Evolutionary conservation across 2,113 vertebrate species (phyloP).

Genomic region (Arvicanthis niloticus): DNA sequence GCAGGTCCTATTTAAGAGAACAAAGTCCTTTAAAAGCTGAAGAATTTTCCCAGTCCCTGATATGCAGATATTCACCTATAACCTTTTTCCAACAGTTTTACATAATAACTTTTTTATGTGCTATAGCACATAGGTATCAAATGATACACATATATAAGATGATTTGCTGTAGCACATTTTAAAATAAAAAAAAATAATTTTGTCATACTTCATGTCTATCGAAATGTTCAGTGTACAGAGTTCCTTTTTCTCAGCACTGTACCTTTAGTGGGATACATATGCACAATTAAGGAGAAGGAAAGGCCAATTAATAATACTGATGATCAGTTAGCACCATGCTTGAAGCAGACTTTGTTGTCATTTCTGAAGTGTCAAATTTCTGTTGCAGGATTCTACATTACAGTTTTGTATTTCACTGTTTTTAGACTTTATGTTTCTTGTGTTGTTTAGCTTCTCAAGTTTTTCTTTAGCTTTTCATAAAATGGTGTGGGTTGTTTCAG

Average conservation of each 20-base stretch:
- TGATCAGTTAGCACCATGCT: neutral
- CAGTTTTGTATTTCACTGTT: neutral
- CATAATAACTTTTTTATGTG: neutral
- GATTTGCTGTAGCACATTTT: neutral
- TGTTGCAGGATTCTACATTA: neutral
- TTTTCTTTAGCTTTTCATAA: neutral
- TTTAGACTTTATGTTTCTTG: neutral
- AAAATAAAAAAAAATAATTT: neutral
- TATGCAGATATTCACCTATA: neutral
- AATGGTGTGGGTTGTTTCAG: neutral
- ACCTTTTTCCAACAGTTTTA: neutral
- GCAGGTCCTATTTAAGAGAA: neutral
- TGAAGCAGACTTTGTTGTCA: neutral
- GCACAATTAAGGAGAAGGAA: neutral
- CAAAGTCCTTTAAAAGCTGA: neutral
- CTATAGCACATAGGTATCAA: neutral
- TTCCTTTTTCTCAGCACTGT: neutral
- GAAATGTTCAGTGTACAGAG: neutral
- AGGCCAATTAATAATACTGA: neutral
- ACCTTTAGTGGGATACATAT: neutral
- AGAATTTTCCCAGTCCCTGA: neutral
- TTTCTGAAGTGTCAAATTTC: neutral
- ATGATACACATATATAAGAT: neutral
- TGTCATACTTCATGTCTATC: neutral
- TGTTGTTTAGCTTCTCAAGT: neutral